Evolutionary conservation across 2,888 invertebrate species (phyloP).

Genomic region (Chymomyza amoena): DNA sequence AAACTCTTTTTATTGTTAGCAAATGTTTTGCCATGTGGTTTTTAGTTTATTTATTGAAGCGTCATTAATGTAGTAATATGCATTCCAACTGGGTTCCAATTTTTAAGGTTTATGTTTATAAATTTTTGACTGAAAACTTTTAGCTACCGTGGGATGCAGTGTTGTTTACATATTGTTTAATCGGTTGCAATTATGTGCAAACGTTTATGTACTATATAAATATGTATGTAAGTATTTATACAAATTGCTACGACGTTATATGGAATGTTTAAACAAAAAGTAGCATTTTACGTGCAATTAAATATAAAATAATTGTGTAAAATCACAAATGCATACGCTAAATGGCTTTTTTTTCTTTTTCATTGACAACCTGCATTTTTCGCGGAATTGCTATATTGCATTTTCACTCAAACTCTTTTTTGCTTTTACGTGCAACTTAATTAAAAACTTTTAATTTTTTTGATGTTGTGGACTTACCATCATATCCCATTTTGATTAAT

Average conservation of each 20-base stretch:
- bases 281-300: too few relatives aligned
- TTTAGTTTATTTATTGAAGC: not conserved
- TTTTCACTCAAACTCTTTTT: not conserved
- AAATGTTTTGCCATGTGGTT: not conserved
- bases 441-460: not conserved
- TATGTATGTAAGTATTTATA: too few relatives aligned
- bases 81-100: not conserved
- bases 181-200: too few relatives aligned
- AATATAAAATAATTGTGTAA: not conserved
- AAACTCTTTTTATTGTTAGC: not conserved
- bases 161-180: too few relatives aligned
- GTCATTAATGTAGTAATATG: not conserved
- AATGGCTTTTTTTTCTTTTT: not conserved
- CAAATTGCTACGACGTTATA: too few relatives aligned
- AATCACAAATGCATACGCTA: not conserved
- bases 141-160: too few relatives aligned
- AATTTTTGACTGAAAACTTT: too few relatives aligned
- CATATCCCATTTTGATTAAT: constrained; percentile 47
- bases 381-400: not conserved
- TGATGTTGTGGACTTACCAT: constrained; percentile 39
- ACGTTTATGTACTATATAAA: too few relatives aligned
- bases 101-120: not conserved
- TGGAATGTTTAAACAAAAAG: too few relatives aligned
- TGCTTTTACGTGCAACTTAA: not conserved
- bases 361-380: not conserved